phyloP scores from a whole-genome alignment of 1,140 invertebrate genomes.

The Zelostemma sp. region DNA sequence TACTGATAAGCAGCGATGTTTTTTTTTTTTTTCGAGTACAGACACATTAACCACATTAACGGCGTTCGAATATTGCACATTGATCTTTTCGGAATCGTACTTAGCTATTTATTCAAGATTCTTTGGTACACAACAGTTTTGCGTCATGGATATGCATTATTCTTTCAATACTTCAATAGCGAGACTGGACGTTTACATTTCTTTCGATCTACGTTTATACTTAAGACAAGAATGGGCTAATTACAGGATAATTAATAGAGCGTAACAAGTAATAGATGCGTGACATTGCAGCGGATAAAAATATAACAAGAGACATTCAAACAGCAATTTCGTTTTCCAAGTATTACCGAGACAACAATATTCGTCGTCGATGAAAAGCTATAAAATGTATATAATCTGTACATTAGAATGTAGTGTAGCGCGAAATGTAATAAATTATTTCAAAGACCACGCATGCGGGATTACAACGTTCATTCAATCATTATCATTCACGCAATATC shows the following conservation, averaged over 20 bases:
- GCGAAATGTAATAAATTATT: conserved; percentile 4
- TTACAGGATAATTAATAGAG: conserved; percentile 12
- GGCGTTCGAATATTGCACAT: conserved; percentile 10
- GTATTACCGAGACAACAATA: too few species aligned
- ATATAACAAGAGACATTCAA: neutral
- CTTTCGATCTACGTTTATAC: conserved; percentile 4
- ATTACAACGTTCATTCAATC: neutral
- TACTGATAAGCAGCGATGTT: conserved; percentile 66
- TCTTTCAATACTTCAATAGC: conserved; percentile 32
- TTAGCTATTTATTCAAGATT: conserved; percentile 13
- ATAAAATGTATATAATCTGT: neutral
- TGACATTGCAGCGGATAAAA: conserved; percentile 4
- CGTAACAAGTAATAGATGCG: conserved; percentile 10
- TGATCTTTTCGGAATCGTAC: conserved; percentile 6
- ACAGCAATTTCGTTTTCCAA: neutral
- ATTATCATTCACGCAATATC: neutral
- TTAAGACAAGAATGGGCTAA: conserved; percentile 12
- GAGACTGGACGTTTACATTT: conserved; percentile 27
- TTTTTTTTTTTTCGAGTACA: conserved; percentile 63
- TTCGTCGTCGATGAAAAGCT: neutral
- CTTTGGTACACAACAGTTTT: conserved; percentile 37
- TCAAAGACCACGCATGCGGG: neutral
- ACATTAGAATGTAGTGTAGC: neutral
- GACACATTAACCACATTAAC: conserved; percentile 60
- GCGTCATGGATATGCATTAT: conserved; percentile 55